Evolutionary conservation across 2,888 invertebrate species (phyloP), one percentile per base, ranked within the genome.

Genomic region (Anagyrus pseudococci): DNA sequence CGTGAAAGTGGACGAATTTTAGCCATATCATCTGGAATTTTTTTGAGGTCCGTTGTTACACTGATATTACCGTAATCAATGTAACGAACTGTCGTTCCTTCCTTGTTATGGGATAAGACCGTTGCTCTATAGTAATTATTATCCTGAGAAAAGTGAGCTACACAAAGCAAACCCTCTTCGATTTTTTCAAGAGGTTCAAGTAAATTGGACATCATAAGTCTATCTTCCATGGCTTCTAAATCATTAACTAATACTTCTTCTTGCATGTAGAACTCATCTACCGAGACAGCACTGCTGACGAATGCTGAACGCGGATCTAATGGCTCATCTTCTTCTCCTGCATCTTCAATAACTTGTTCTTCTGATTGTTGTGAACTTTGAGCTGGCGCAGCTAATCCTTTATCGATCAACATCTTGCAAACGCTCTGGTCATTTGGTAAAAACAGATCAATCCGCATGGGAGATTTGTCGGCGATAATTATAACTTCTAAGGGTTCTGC

Each of bases 191-290:
- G 68, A 33, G 82, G 78, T 0, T 84, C 82, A 62, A 87, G 87
- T 55, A 83, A 82, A 1, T 83, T 80, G 4, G 85, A 84, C n/a
- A 80, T 77, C 6, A 81, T 76, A 67, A 90, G 79, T 68, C 83
- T 83, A 46, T 86, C 85, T 0, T 85, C 84, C n/a, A 90, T 84
- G 72, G 84, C 85, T 72, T 88, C 87, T 7, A 89, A 77, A 65
- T 85, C 84, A 1, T 83, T 75, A 0, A 84, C 80, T 15, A 84
- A 82, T n/a, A 87, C 86, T 71, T 90, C 91, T 66, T 87, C 79
- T 69, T 90, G 92, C 7, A 93, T 83, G 82, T 90, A 92, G 76
- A 93, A 92, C 68, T 92, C 89, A 23, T 86, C 85, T 0, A 89
- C 84, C 0, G 89, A 87, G 72, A 88, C 87, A 1, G 87, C 83